Base-by-base conservation (phyloP, 1,140 invertebrate species). In the Drosophila micromelanica region DNA sequence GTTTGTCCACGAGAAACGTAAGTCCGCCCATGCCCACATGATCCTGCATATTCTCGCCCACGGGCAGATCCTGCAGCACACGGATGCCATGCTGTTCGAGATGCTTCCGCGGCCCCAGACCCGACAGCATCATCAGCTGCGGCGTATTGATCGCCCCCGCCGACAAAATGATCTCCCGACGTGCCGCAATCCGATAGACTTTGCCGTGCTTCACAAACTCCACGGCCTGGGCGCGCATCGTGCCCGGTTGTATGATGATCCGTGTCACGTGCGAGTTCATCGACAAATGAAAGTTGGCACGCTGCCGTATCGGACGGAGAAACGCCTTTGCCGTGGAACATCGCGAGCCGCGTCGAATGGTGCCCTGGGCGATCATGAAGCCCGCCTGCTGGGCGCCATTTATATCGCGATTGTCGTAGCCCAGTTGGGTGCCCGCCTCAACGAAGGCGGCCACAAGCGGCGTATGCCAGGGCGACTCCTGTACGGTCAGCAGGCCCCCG, bases 321-420 rank as follows among this genome's bases (percentile, higher is more conserved):
- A 98, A 98, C 0, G 97, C 97, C 92, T 97, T 97, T 0, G 97
- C 96, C 6, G 97, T 97, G 68, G 96, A 98, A 91, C 98, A 99
- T 49, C 98, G 93, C 0, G 95, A 96, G 0, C 97, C 97, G 46
- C 96, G 92, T 71, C 97, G 92, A 15, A 98, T 97, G 0, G 97
- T 99, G 5, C 96, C 98, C 93, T 98, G 97, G 3, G 96, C 96
- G 40, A 97, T 95, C 96, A 97, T 97, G 69, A 97, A 97, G 4
- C 97, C 96, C 1, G 96, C 95, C 92, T 97, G 96, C 2, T 94
- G 92, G 62, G 95, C 95, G 32, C 97, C 96, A 93, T 97, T 98
- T 8, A 98, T 96, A 85, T 98, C 97, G 48, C 96, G 94, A 81
- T 95, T 97, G 65, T 96, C 95, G 86, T 98, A 99, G 11, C 98